phyloP scores from a whole-genome alignment of 2,113 vertebrate genomes.

The Mus pahari region DNA sequence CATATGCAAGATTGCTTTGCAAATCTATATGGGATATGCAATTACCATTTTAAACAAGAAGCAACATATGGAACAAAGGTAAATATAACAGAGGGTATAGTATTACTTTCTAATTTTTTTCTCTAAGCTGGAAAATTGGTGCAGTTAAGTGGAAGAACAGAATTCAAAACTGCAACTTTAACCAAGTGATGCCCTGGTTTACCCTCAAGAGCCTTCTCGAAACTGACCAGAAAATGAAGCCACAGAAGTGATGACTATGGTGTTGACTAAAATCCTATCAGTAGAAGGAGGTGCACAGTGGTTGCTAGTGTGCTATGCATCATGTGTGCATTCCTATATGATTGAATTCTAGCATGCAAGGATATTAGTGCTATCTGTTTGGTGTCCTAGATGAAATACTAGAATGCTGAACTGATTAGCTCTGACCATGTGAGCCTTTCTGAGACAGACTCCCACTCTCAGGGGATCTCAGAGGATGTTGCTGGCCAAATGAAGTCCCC shows the following conservation, averaged over 20 bases:
- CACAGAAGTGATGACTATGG: not conserved
- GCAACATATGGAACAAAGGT: constrained; percentile 26
- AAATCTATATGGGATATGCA: not conserved
- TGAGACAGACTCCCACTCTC: not conserved
- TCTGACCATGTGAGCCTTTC: not conserved
- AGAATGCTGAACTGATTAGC: not conserved
- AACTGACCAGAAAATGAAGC: not conserved
- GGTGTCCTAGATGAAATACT: not conserved
- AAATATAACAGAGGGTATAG: not conserved
- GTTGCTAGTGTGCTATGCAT: accelerated
- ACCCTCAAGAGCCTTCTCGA: not conserved
- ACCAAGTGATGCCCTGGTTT: not conserved
- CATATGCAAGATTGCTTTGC: not conserved
- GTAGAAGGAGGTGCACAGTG: not conserved
- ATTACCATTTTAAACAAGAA: constrained; percentile 36
- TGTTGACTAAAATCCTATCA: not conserved
- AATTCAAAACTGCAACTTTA: not conserved
- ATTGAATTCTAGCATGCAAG: not conserved
- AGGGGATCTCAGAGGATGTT: not conserved
- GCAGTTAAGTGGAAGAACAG: not conserved
- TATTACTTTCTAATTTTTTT: not conserved
- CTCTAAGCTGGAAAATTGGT: not conserved
- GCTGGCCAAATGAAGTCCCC: not conserved
- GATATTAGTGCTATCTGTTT: not conserved
- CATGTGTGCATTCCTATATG: accelerated